These are phyloP conservation scores for Lasiurus borealis DNA, from an alignment of 2,113 vertebrate species.

Conservation along the genomic window DNA sequence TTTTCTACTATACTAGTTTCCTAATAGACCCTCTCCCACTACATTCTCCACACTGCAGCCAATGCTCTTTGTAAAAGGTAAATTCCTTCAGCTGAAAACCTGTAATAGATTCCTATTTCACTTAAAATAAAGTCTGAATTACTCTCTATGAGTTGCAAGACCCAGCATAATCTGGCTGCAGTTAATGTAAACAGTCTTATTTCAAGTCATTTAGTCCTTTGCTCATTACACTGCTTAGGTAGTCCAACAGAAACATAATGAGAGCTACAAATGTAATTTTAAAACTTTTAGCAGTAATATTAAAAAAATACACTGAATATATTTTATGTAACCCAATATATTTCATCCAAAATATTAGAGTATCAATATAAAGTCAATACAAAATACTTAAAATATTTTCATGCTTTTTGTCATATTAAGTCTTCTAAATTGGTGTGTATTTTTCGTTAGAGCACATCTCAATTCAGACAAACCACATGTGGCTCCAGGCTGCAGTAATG, in stretches of 20 bases:
- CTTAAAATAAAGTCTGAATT: constrained; percentile 17
- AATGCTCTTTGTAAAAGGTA: neutral
- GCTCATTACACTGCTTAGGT: neutral
- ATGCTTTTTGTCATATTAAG: neutral
- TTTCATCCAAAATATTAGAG: neutral
- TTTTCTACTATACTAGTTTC: neutral
- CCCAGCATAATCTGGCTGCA: neutral
- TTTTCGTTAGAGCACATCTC: neutral
- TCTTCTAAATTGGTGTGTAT: neutral
- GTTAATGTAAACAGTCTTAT: neutral
- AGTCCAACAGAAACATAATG: neutral
- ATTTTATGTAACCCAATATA: constrained; percentile 27
- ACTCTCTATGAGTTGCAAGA: neutral
- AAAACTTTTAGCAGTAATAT: neutral
- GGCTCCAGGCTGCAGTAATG: neutral
- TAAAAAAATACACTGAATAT: neutral
- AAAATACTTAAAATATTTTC: neutral
- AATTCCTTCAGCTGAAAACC: neutral
- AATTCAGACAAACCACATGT: rapidly evolving
- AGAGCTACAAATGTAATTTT: neutral
- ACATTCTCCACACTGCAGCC: neutral
- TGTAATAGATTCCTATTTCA: constrained; percentile 1
- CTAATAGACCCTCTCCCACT: neutral
- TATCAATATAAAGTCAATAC: neutral
- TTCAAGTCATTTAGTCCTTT: neutral